Percentiles rank a stretch among this genome's conserved stretches.
Conservation (phyloP, 23 tunicate species). For the Ciona savignyi region DNA sequence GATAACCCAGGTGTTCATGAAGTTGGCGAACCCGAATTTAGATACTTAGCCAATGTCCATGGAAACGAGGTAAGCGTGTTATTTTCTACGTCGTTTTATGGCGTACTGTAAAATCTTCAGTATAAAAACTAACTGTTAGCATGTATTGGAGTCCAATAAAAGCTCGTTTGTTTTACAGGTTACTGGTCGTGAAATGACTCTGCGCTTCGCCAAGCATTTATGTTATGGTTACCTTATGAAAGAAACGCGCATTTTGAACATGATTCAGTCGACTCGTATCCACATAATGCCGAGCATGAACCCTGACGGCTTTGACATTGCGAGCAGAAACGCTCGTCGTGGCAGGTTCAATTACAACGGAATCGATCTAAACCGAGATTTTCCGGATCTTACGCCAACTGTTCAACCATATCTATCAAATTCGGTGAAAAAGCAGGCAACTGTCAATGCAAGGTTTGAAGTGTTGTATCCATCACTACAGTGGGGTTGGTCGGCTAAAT, state of each 20-base stretch:
- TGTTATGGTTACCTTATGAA: not conserved
- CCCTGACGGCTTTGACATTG: slow-evolving; percentile 86
- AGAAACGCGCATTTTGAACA: slow-evolving; percentile 4
- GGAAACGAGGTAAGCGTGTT: not conserved
- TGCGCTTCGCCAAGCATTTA: not conserved
- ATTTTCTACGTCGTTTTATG: too few relatives aligned
- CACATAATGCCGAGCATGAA: slow-evolving; percentile 94
- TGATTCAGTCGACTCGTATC: slow-evolving; percentile 40
- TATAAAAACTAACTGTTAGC: too few relatives aligned
- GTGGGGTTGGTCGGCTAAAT: not conserved
- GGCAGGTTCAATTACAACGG: slow-evolving; percentile 53
- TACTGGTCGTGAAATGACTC: not conserved
- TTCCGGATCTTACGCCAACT: slow-evolving; percentile 24
- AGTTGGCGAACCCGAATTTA: not conserved
- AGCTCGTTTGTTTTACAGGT: not conserved
- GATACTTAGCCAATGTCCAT: not conserved
- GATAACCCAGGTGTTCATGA: not conserved
- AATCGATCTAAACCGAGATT: slow-evolving; percentile 47
- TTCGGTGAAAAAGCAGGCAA: not conserved
- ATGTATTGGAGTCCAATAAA: too few relatives aligned
- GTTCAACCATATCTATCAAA: not conserved
- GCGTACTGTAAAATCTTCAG: too few relatives aligned
- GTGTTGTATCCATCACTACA: not conserved
- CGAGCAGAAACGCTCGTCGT: not conserved
- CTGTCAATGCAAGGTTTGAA: not conserved